These are phyloP conservation scores for Drosophila leonis DNA, from an alignment of 2,888 invertebrate species.

Conservation along the genomic window DNA sequence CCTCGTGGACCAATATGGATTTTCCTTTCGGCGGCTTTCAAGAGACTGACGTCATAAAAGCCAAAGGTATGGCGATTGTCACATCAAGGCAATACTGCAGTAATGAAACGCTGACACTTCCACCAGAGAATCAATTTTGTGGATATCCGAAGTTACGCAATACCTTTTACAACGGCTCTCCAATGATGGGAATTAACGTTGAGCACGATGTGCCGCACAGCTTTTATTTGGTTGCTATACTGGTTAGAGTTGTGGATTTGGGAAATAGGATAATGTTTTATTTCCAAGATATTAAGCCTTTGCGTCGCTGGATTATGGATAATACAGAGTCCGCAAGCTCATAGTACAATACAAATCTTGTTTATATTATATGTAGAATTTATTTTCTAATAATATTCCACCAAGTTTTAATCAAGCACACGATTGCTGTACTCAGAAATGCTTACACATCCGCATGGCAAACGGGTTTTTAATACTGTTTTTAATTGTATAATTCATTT, in stretches of 20 bases:
- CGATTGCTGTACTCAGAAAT: conserved; percentile 18
- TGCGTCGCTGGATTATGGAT: conserved; percentile 50
- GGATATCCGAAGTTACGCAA: conserved; percentile 41
- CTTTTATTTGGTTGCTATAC: conserved; percentile 55
- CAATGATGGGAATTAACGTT: conserved; percentile 53
- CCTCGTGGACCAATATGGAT: conserved; percentile 46
- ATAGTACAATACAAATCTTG: background rate
- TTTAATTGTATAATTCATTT: conserved; percentile 24
- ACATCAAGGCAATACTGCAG: conserved; percentile 44
- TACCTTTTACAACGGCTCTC: conserved; percentile 44
- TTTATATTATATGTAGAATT: conserved; percentile 10
- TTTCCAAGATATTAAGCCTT: conserved; percentile 49
- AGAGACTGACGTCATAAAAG: conserved; percentile 3
- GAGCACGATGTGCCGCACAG: conserved; percentile 39
- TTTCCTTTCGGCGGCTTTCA: conserved; percentile 58
- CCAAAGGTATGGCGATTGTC: conserved; percentile 46
- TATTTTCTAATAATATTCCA: conserved; percentile 10
- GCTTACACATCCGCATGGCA: conserved; percentile 9
- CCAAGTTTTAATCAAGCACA: background rate
- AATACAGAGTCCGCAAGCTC: conserved; percentile 8
- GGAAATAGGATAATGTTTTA: conserved; percentile 19
- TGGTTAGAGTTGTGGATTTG: conserved; percentile 15
- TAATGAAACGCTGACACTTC: conserved; percentile 1
- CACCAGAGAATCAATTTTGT: conserved; percentile 56
- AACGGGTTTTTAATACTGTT: conserved; percentile 53